These are phyloP conservation scores for Balanococcus diminutus DNA, from an alignment of 2,888 invertebrate species.

Conservation along the genomic window DNA sequence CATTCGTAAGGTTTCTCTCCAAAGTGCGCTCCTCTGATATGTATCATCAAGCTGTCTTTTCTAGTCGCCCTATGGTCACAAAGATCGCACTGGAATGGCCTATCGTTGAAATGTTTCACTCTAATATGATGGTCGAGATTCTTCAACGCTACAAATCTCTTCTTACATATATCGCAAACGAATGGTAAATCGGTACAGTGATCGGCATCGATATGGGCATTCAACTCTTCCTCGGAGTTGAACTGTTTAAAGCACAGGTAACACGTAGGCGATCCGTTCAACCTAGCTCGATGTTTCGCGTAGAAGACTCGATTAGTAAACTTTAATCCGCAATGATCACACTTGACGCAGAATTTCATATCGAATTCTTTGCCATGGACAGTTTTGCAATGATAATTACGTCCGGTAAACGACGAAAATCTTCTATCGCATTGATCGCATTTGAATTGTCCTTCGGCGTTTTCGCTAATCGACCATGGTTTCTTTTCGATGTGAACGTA, in stretches of 20 bases:
- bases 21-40: slow-evolving; percentile 41
- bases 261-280: slow-evolving; percentile 36
- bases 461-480: slow-evolving; percentile 47
- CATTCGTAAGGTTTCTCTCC: slow-evolving; percentile 41
- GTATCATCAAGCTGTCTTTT: slow-evolving; percentile 44
- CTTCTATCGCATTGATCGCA: slow-evolving; percentile 46
- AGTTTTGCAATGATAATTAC: slow-evolving; percentile 44
- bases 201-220: slow-evolving; percentile 25
- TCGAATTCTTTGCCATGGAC: slow-evolving; percentile 15
- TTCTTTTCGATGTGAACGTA: slow-evolving; percentile 37
- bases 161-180: slow-evolving; percentile 29
- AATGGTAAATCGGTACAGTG: slow-evolving; percentile 43
- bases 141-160: slow-evolving; percentile 38
- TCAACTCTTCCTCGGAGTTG: slow-evolving; percentile 2
- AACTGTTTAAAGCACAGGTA: slow-evolving; percentile 46
- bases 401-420: slow-evolving; percentile 39
- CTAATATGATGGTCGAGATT: slow-evolving; percentile 37
- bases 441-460: slow-evolving; percentile 39
- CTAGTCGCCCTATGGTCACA: slow-evolving; percentile 38
- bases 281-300: slow-evolving; percentile 42
- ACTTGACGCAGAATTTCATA: slow-evolving; percentile 12
- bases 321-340: slow-evolving; percentile 49
- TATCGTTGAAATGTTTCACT: slow-evolving; percentile 14
- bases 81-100: slow-evolving; percentile 46
- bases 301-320: slow-evolving; percentile 43